Evolutionary conservation across 2,113 vertebrate species (phyloP).

Genomic region (Paratilapia polleni): DNA sequence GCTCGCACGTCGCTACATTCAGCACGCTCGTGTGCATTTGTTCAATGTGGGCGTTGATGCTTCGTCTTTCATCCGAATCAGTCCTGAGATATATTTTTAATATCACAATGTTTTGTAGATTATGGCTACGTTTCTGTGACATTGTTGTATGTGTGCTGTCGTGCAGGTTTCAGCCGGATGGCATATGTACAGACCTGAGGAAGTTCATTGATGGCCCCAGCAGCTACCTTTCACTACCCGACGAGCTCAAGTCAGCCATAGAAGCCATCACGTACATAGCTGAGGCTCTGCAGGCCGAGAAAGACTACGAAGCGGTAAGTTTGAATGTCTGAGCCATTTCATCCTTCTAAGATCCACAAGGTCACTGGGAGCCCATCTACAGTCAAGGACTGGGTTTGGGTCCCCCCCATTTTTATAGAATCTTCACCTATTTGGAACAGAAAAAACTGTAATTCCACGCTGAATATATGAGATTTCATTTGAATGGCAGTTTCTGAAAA

Average conservation of each 20-base stretch:
- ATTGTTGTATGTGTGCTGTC: neutral
- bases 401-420: neutral
- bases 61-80: neutral
- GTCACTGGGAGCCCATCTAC: neutral
- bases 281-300: slow-evolving; percentile 85
- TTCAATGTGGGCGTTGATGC: neutral
- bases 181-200: slow-evolving; percentile 80
- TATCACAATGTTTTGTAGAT: neutral
- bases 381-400: neutral
- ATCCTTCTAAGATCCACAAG: neutral
- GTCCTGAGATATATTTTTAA: neutral
- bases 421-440: too few species aligned
- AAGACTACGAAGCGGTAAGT: slow-evolving; percentile 86
- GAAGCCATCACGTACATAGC: slow-evolving; percentile 87
- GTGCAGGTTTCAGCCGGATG: slow-evolving; percentile 82
- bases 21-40: neutral
- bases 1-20: slow-evolving; percentile 16
- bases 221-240: slow-evolving; percentile 79
- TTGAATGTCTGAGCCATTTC: neutral
- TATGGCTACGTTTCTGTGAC: neutral
- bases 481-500: neutral
- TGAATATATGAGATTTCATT: neutral
- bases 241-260: slow-evolving; percentile 85
- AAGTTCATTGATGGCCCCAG: slow-evolving; percentile 85
- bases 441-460: neutral